Evolutionary conservation across 2,113 vertebrate genomes (phyloP).

Genomic region (Oncorhynchus tshawytscha): DNA sequence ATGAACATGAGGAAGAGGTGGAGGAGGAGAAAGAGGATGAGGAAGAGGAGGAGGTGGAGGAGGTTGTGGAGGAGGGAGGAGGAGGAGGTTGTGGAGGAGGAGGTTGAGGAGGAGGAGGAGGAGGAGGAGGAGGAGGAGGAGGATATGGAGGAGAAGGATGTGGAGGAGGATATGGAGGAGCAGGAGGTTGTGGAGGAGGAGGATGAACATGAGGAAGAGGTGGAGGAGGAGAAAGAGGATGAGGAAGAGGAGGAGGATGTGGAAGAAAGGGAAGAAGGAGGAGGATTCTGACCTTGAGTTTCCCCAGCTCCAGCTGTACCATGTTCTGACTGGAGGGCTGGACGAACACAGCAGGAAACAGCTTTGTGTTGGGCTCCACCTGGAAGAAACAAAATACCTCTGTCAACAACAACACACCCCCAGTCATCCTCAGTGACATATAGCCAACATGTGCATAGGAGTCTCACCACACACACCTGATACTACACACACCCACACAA

Average conservation of each 20-base stretch:
- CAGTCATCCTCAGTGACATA: background rate
- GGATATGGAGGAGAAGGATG: background rate
- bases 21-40: too few relatives aligned
- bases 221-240: background rate
- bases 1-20: too few relatives aligned
- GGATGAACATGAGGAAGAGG: background rate
- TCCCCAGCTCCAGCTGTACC: constrained; percentile 90
- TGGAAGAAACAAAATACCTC: constrained; percentile 40
- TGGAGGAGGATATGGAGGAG: background rate
- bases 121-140: too few relatives aligned
- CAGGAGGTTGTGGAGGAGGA: background rate
- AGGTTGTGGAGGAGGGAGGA: too few relatives aligned
- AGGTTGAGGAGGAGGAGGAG: too few relatives aligned
- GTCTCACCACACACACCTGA: background rate
- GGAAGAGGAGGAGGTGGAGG: too few relatives aligned
- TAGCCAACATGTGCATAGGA: too few relatives aligned
- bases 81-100: too few relatives aligned
- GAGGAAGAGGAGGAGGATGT: background rate
- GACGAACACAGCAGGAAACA: constrained; percentile 88
- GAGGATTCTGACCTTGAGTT: constrained; percentile 82
- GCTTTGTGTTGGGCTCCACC: constrained; percentile 96
- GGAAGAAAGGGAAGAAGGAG: background rate
- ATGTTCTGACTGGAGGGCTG: constrained; percentile 87
- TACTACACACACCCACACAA: background rate
- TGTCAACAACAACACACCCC: background rate